A percentile compares a stretch with the other conserved stretches of the same genome.
These are phyloP conservation scores for Ataeniobius toweri DNA, from an alignment of 2,797 vertebrate genomes.

Conservation along the genomic window DNA sequence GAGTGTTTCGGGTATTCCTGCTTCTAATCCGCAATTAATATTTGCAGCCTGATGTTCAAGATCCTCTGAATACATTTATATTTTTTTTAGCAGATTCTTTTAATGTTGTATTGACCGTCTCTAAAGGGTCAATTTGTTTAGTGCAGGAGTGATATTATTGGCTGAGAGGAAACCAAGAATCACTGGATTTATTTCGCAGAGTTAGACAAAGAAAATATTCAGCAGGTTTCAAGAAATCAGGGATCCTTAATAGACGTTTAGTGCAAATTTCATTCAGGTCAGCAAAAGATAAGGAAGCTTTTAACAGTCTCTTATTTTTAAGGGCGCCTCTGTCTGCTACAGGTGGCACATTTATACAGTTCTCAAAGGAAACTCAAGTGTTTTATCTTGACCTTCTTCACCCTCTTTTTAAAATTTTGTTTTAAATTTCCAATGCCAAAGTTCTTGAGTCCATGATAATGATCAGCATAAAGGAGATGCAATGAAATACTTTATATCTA, in stretches of 20 bases:
- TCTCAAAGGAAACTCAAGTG: conserved; percentile 2
- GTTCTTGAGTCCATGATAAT: background rate
- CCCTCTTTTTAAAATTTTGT: background rate
- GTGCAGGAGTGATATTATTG: background rate
- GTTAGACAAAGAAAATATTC: background rate
- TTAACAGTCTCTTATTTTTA: background rate
- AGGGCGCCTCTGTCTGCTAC: background rate
- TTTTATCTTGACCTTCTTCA: conserved; percentile 17
- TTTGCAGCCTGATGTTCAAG: background rate
- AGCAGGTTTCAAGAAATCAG: too few species aligned
- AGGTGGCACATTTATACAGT: background rate
- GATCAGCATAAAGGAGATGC: conserved; percentile 3
- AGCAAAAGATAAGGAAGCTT: background rate
- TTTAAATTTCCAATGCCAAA: conserved; percentile 12
- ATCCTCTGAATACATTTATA: background rate
- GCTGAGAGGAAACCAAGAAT: background rate
- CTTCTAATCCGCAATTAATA: background rate
- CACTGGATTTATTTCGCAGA: background rate
- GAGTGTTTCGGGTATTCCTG: background rate
- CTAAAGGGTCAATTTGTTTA: background rate
- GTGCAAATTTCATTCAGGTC: background rate
- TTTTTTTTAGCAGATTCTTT: background rate
- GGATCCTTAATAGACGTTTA: background rate
- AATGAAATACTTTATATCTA: background rate
- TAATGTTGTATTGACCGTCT: too few species aligned